phyloP scores from a whole-genome alignment of 2,113 vertebrate species.

The Hyperoodon ampullatus region DNA sequence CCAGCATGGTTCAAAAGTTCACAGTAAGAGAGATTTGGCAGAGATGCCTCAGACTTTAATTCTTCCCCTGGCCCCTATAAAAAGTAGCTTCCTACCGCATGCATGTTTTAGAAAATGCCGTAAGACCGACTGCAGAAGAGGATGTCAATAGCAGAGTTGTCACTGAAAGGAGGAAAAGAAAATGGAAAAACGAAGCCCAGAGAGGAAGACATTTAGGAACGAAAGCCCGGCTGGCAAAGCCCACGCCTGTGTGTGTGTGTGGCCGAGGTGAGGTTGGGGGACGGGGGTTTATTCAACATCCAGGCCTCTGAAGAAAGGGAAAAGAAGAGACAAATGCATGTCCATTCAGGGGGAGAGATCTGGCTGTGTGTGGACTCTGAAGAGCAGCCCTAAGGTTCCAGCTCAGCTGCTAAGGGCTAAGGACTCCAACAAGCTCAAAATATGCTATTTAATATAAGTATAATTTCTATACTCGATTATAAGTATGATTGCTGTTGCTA shows the following conservation, averaged over 20 bases:
- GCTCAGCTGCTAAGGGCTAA: neutral
- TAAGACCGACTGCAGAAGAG: neutral
- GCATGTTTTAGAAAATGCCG: neutral
- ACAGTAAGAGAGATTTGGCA: neutral
- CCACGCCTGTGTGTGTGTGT: neutral
- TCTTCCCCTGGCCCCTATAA: neutral
- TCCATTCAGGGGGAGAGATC: neutral
- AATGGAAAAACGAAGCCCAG: neutral
- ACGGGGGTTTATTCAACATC: neutral
- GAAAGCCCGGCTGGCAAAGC: neutral
- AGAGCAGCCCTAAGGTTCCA: neutral
- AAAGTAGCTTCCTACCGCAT: neutral
- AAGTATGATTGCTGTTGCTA: neutral
- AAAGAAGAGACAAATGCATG: neutral
- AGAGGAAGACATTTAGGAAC: neutral
- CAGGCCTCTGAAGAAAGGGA: neutral
- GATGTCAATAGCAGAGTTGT: neutral
- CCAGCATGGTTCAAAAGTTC: slow-evolving; percentile 37
- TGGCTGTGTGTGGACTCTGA: neutral
- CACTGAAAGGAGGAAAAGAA: neutral
- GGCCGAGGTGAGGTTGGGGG: too few relatives aligned
- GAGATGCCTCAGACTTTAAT: neutral
- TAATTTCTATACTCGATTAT: neutral
- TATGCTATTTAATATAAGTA: neutral
- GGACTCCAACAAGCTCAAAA: neutral